Evolutionary conservation across 2,888 invertebrate genomes (phyloP).

Genomic region (Amphipyra tragopoginis): DNA sequence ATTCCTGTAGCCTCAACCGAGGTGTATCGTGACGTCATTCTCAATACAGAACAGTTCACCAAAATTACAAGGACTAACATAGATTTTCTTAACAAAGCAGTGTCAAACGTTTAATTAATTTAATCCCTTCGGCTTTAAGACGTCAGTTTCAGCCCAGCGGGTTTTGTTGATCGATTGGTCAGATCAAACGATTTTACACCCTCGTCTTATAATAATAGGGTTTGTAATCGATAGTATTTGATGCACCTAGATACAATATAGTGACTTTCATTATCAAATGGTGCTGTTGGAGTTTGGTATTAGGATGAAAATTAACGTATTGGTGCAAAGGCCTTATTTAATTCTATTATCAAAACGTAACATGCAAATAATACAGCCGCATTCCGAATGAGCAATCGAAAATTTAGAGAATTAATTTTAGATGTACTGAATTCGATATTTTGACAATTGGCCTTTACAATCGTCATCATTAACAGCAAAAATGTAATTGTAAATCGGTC

Average conservation of each 20-base stretch:
- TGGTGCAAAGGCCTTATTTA: too few relatives aligned
- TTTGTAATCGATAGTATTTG: constrained; percentile 2
- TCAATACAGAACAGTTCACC: not conserved
- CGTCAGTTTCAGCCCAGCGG: constrained; percentile 37
- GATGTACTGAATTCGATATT: too few relatives aligned
- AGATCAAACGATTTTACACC: constrained; percentile 17
- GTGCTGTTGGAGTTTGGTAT: not conserved
- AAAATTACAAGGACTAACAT: constrained; percentile 5
- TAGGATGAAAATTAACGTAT: too few relatives aligned
- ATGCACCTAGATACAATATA: not conserved
- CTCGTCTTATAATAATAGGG: not conserved
- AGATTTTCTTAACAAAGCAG: constrained; percentile 21
- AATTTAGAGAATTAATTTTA: too few relatives aligned
- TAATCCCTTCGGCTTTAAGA: constrained; percentile 14
- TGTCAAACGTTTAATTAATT: constrained; percentile 43
- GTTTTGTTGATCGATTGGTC: constrained; percentile 24
- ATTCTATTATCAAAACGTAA: too few relatives aligned
- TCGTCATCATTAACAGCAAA: too few relatives aligned
- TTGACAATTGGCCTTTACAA: too few relatives aligned
- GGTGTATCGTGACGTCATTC: too few relatives aligned
- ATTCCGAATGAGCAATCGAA: too few relatives aligned
- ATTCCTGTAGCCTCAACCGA: too few relatives aligned
- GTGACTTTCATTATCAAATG: not conserved
- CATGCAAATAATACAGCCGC: too few relatives aligned
- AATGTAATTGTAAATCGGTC: too few relatives aligned